Percentiles rank a stretch among this genome's conserved stretches.
These are phyloP conservation scores for Pyxicephalus adspersus DNA, from an alignment of 2,113 vertebrate genomes.

Conservation along the genomic window DNA sequence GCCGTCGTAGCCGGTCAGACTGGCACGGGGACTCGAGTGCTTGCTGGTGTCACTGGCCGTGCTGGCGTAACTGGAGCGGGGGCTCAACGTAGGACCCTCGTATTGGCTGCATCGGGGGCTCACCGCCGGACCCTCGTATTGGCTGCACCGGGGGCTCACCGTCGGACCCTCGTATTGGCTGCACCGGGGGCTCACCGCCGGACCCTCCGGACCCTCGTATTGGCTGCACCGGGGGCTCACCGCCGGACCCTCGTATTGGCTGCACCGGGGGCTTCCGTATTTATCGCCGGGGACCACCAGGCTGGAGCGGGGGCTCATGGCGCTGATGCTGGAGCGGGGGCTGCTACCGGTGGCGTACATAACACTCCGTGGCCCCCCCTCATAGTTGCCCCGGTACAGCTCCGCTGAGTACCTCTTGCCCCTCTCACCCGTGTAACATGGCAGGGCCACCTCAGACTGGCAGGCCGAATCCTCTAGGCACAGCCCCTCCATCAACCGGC, in stretches of 20 bases:
- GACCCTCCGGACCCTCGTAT: slow-evolving; percentile 75
- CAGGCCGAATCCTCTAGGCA: slow-evolving; percentile 80
- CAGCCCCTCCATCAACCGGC: slow-evolving; percentile 83
- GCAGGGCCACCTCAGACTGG: slow-evolving; percentile 84
- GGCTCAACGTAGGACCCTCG: slow-evolving; percentile 78
- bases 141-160: slow-evolving; percentile 81
- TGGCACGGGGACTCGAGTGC: slow-evolving; percentile 88
- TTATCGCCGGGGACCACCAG: slow-evolving; percentile 74
- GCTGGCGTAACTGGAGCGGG: slow-evolving; percentile 87
- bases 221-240: slow-evolving; percentile 76
- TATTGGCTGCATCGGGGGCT: slow-evolving; percentile 82
- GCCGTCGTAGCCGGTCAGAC: slow-evolving; percentile 86
- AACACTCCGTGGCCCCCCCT: slow-evolving; percentile 63
- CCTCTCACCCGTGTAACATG: slow-evolving; percentile 75
- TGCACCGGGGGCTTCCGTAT: slow-evolving; percentile 80
- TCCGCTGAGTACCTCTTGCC: slow-evolving; percentile 81
- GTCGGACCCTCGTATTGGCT: slow-evolving; percentile 78
- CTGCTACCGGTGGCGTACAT: slow-evolving; percentile 30
- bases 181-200: slow-evolving; percentile 79
- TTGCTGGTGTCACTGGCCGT: slow-evolving; percentile 90
- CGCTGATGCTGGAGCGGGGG: slow-evolving; percentile 63
- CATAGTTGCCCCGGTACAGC: slow-evolving; percentile 73
- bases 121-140: slow-evolving; percentile 77
- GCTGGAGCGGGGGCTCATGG: slow-evolving; percentile 78
- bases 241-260: slow-evolving; percentile 67